Evolutionary conservation across 2,888 invertebrate species (phyloP), one percentile per base, ranked within the genome.

Genomic region (Stegana nigrithorax): DNA sequence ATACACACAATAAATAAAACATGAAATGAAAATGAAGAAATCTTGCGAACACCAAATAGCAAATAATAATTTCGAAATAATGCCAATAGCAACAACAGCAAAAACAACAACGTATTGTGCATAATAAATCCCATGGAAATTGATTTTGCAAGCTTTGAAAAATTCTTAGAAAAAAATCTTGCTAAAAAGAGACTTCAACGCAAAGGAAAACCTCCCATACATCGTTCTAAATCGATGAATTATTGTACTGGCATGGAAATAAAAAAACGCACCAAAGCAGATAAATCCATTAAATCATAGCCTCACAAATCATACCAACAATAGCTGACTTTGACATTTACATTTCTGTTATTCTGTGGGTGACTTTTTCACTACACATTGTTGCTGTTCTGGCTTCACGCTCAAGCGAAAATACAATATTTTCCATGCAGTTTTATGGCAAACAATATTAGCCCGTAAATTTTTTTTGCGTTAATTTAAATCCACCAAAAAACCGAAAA

Each of bases 221-320:
- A n/a, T n/a, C n/a, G n/a, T n/a, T n/a, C n/a, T 55, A 55, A 55
- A 55, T 55, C 53, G 21, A 55, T 32, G 36, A 36, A 21, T 55
- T 55, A 55, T 55, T 36, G 32, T 21, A 26, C 10, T 17, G 19
- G 19, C 23, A 21, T 19, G 27, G 27, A 17, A 17, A 47, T 12
- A 21, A 47, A 47, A 21, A 47, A 39, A 55, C 21, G 19, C 36
- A 55, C 32, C 32, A 5, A 53, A 19, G 32, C 17, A 53, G 25
- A 47, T 47, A 47, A 47, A 21, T 6, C 47, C 47, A 47, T 47
- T 47, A 47, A 47, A 21, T 2, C 47, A 10, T 6, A 23, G 47
- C 21, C 23, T 21, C 12, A 55, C 53, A 55, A 55, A 55, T 55
- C 53, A 36, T 55, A 39, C 10, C 5, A 17, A 36, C 12, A 4